Evolutionary conservation across 92 coral and sea anemone species (phyloP).

Genomic region (Pocillopora grandis): DNA sequence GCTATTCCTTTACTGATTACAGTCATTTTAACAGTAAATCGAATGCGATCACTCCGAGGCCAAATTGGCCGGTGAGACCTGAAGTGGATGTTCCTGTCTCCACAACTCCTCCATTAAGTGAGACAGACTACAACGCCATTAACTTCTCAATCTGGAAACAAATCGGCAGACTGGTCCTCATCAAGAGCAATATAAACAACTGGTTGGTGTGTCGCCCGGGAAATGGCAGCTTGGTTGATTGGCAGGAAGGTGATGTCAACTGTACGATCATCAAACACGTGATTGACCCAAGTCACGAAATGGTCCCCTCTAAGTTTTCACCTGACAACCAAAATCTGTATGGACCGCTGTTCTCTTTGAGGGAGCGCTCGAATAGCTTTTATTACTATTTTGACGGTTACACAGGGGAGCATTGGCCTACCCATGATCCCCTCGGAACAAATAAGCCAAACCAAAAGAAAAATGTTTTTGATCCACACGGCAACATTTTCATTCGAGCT

Average conservation of each 20-base stretch:
- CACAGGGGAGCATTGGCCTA: conserved; percentile 58
- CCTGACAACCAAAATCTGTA: background rate
- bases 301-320: background rate
- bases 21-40: background rate
- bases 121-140: conserved; percentile 41
- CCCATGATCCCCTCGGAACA: conserved; percentile 66
- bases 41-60: conserved; percentile 34
- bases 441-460: conserved; percentile 24
- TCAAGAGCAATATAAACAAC: conserved; percentile 69
- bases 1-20: conserved; percentile 26
- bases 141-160: conserved; percentile 53
- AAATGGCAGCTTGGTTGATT: conserved; percentile 44
- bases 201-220: conserved; percentile 67
- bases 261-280: no score
- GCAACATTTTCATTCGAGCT: conserved; percentile 61
- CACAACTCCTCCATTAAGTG: conserved; percentile 39
- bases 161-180: conserved; percentile 56
- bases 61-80: background rate
- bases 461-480: conserved; percentile 60
- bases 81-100: background rate
- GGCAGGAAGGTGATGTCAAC: no score
- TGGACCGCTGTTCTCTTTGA: conserved; percentile 12
- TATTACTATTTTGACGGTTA: conserved; percentile 61
- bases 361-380: background rate
- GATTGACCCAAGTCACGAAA: no score